A percentile compares a stretch with the other conserved stretches of the same genome.
These are phyloP conservation scores for Trichoplusia ni DNA, from an alignment of 1,140 invertebrate genomes.

Conservation along the genomic window DNA sequence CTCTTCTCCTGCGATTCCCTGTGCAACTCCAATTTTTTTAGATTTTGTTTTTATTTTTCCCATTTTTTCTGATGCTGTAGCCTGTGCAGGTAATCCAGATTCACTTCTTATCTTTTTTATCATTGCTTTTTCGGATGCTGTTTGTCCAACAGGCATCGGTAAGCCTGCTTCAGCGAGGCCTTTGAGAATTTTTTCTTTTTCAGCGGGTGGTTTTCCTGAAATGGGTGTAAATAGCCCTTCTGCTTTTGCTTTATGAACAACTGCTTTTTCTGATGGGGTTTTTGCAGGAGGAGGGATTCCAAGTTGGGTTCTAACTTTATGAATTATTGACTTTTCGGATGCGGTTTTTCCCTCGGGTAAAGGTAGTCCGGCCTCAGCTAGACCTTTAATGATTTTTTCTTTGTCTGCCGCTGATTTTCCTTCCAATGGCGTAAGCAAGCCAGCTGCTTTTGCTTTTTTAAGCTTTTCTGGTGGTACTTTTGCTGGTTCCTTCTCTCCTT, in stretches of 20 bases:
- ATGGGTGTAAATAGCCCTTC: conserved; percentile 19
- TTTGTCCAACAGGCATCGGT: conserved; percentile 38
- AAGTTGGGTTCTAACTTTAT: conserved; percentile 33
- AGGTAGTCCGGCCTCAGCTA: conserved; percentile 32
- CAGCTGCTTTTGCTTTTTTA: conserved; percentile 28
- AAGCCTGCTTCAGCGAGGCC: conserved; percentile 14
- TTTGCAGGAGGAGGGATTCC: background rate
- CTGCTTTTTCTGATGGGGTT: conserved; percentile 42
- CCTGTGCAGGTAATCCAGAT: conserved; percentile 13
- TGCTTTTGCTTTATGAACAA: conserved; percentile 32
- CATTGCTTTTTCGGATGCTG: conserved; percentile 43
- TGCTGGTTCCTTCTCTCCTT: background rate
- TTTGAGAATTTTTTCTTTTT: conserved; percentile 37
- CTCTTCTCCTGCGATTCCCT: conserved; percentile 52
- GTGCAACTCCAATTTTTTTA: conserved; percentile 39
- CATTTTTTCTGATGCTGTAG: conserved; percentile 38
- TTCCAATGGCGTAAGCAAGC: conserved; percentile 4
- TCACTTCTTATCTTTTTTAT: conserved; percentile 41
- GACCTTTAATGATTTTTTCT: conserved; percentile 43
- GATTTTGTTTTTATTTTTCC: conserved; percentile 49
- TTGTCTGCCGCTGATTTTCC: conserved; percentile 20
- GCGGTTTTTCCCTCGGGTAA: conserved; percentile 38
- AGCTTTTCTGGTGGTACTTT: conserved; percentile 10
- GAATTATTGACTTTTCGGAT: conserved; percentile 42
- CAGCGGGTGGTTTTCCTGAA: conserved; percentile 3